These are phyloP conservation scores for Camptogramma bilineatum DNA, from an alignment of 2,888 invertebrate genomes.

Conservation along the genomic window DNA sequence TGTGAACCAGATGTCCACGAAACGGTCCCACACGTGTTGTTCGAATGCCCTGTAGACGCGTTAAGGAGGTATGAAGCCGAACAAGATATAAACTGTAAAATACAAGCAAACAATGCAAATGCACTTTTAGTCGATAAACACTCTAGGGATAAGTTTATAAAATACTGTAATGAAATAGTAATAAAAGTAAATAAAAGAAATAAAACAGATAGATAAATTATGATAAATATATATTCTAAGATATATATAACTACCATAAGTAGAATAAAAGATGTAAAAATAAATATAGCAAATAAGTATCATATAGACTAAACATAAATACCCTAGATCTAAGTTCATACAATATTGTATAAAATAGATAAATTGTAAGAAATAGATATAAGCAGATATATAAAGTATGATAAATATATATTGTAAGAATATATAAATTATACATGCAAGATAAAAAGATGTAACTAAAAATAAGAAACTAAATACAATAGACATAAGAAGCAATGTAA, in stretches of 20 bases:
- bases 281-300: background rate
- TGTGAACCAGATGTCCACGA: conserved; percentile 27
- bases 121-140: background rate
- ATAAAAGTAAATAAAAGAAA: background rate
- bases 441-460: too few species aligned
- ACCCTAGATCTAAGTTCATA: too few species aligned
- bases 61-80: conserved; percentile 9
- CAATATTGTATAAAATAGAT: too few species aligned
- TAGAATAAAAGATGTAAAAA: background rate
- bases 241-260: background rate
- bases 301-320: too few species aligned
- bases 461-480: too few species aligned
- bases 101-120: background rate
- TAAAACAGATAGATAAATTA: background rate
- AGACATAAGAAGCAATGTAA: too few species aligned
- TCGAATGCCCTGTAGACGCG: conserved; percentile 23
- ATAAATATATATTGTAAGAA: too few species aligned
- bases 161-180: background rate
- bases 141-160: background rate
- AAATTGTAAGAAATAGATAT: too few species aligned
- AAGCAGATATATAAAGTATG: too few species aligned
- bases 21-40: conserved; percentile 4
- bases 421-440: too few species aligned
- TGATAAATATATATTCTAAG: background rate
- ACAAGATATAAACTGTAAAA: conserved; percentile 19